Base-by-base conservation (phyloP, 2,113 vertebrate genomes). In the Hemibagrus wyckioides region DNA sequence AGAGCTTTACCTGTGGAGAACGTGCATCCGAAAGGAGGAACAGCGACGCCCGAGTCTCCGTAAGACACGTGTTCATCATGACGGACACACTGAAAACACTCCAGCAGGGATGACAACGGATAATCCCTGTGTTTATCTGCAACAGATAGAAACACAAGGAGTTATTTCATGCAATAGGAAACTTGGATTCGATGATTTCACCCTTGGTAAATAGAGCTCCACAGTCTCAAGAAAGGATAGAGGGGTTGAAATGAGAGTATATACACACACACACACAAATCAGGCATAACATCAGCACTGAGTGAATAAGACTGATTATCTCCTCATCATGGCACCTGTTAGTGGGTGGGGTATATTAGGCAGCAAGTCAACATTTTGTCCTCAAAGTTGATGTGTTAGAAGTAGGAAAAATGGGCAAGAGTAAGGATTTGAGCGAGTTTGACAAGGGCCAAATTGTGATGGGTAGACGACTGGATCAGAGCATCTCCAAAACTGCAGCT, bases 21-120 rank as follows among this genome's bases (percentile, higher is more conserved):
- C 13, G 96, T 83, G 89, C 98, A 95, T 80, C 98, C 98, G 86
- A 99, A 99, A 0, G 98, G 97, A n/a, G 98, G 98, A 56, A 99
- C 97, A 0, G 96, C 92, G 84, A 92, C 90, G 0, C 96, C 97
- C 3, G 91, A 88, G 89, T 95, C 96, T 71, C 97, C 98, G 0
- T 96, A 96, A 0, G 97, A 99, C 39, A 95, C 90, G 87, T 97
- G 96, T 2, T 98, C 97, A 90, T 99, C 98, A 0, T 93, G 94
- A 21, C n/a, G 93, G 85, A 79, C 82, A 89, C 98, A 99, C 84
- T 93, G 94, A 92, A 95, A 99, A 67, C 93, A 87, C 3, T 92
- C 92, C 67, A 99, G 89, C 77, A 99, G 92, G 9, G 96, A 96
- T 52, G 95, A 95, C 15, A 99, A 91, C 0, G 97, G 95, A 63